These are phyloP conservation scores for Chloebia gouldiae DNA, from an alignment of 2,113 vertebrate species.

Conservation along the genomic window DNA sequence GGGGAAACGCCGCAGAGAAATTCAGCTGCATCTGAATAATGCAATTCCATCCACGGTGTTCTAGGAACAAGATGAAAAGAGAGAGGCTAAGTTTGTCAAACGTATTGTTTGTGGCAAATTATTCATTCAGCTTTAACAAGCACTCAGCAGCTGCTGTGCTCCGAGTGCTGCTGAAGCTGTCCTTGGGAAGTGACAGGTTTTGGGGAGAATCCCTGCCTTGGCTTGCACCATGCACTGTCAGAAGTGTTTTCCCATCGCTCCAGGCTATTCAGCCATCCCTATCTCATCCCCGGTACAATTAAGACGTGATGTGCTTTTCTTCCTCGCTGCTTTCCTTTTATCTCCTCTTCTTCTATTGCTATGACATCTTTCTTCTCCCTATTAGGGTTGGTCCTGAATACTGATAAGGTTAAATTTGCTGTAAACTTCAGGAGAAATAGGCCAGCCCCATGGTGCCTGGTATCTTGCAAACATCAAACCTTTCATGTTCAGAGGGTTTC, in stretches of 20 bases:
- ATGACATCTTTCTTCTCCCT: not conserved
- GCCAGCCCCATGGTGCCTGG: not conserved
- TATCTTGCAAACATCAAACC: not conserved
- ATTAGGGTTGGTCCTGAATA: not conserved
- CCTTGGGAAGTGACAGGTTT: not conserved
- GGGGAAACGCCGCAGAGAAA: not conserved
- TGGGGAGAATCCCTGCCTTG: not conserved
- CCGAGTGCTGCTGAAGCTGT: not conserved
- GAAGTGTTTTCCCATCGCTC: not conserved
- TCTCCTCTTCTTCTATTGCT: not conserved
- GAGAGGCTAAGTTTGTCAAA: not conserved
- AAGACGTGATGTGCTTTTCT: conserved; percentile 6
- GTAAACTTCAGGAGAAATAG: not conserved
- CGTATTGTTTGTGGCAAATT: not conserved
- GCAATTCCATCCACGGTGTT: not conserved
- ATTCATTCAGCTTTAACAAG: not conserved
- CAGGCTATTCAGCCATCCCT: not conserved
- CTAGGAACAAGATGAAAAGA: not conserved
- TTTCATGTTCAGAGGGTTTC: not conserved
- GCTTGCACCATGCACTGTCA: not conserved
- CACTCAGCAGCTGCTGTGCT: not conserved
- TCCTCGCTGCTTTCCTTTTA: conserved; percentile 12
- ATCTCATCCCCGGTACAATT: not conserved
- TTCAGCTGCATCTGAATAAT: not conserved
- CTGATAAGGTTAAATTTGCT: not conserved